Conservation (phyloP, 2,888 invertebrate genomes). For the Dorcus hopei region DNA sequence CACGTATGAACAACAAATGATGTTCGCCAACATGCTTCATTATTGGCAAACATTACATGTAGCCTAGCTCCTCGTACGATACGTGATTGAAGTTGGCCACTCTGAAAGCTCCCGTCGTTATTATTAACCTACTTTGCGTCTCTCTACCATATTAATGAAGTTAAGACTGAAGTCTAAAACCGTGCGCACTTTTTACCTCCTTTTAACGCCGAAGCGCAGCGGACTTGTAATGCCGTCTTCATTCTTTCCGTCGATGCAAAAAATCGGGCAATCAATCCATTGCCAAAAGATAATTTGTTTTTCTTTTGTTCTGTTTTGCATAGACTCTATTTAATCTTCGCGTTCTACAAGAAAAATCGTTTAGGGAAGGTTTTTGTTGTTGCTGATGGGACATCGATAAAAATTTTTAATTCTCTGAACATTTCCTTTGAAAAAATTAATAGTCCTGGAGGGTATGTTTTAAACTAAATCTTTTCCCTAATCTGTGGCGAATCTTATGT, state of each 20-base stretch:
- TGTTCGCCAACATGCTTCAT: conserved; percentile 26
- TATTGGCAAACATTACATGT: conserved; percentile 26
- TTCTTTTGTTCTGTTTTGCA: conserved; percentile 3
- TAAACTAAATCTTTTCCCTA: too few species aligned
- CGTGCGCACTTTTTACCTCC: not conserved
- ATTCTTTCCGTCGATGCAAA: conserved; percentile 12
- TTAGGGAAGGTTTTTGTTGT: too few species aligned
- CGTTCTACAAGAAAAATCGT: too few species aligned
- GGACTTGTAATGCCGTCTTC: not conserved
- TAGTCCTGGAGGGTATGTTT: too few species aligned
- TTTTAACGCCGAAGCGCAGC: not conserved
- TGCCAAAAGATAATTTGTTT: conserved; percentile 14
- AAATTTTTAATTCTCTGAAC: too few species aligned
- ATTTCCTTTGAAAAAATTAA: too few species aligned
- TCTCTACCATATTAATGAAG: conserved; percentile 20
- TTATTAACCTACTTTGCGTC: conserved; percentile 21
- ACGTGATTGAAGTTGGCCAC: conserved; percentile 25
- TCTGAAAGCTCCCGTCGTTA: conserved; percentile 14
- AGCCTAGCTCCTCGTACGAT: conserved; percentile 15
- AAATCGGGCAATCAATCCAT: conserved; percentile 11
- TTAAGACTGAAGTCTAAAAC: conserved; percentile 11
- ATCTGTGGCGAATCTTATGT: too few species aligned
- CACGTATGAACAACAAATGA: conserved; percentile 24
- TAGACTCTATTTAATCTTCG: not conserved
- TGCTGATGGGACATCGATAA: too few species aligned